Conservation (phyloP, 2,888 invertebrate genomes). For the Drepanosiphum platanoidis region DNA sequence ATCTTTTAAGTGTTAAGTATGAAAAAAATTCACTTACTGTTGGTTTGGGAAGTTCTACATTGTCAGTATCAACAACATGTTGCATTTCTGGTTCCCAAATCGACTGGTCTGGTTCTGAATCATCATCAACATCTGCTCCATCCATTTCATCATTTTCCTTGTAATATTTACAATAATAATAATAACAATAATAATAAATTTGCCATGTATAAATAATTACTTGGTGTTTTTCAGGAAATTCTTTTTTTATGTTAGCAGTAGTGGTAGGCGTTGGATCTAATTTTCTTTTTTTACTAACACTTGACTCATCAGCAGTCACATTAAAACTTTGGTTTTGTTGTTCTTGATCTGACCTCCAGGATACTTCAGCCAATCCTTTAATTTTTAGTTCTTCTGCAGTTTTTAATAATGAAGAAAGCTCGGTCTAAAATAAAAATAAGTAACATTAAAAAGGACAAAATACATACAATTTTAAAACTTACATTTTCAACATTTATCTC, state of each 20-base stretch:
- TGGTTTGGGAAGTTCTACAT: slow-evolving; percentile 40
- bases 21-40: slow-evolving; percentile 14
- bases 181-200: neutral
- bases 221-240: slow-evolving; percentile 39
- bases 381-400: slow-evolving; percentile 92
- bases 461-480: slow-evolving; percentile 68
- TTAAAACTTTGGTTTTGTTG: slow-evolving; percentile 64
- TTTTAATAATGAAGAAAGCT: slow-evolving; percentile 85
- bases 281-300: slow-evolving; percentile 53
- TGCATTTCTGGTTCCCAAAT: slow-evolving; percentile 63
- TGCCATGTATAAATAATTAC: neutral
- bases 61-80: slow-evolving; percentile 53
- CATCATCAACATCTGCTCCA: slow-evolving; percentile 62
- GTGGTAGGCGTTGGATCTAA: slow-evolving; percentile 29
- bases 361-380: slow-evolving; percentile 90
- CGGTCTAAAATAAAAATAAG: slow-evolving; percentile 73
- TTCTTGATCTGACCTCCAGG: slow-evolving; percentile 73
- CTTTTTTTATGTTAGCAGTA: slow-evolving; percentile 47
- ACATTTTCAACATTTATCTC: slow-evolving; percentile 95
- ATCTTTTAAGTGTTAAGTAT: neutral
- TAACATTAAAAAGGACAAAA: too few species aligned
- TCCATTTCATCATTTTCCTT: slow-evolving; percentile 61
- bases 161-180: neutral
- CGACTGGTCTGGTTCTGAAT: slow-evolving; percentile 57
- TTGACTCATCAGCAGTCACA: slow-evolving; percentile 25